These are phyloP conservation scores for Hippoglossus hippoglossus DNA, from an alignment of 2,797 vertebrate genomes.

Conservation along the genomic window DNA sequence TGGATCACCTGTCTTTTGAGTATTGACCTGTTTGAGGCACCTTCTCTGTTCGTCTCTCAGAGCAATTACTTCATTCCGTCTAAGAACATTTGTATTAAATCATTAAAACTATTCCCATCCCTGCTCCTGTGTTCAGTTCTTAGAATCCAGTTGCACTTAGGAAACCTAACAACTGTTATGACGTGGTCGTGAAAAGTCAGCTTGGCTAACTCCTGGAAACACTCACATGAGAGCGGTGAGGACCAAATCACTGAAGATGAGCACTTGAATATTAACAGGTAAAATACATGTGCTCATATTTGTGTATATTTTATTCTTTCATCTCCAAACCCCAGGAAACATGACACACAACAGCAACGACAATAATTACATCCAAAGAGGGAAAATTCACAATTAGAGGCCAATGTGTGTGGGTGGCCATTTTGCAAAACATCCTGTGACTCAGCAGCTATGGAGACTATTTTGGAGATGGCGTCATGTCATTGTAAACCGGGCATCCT, in stretches of 20 bases:
- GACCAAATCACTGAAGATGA: not conserved
- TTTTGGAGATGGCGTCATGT: conserved; percentile 25
- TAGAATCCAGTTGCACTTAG: not conserved
- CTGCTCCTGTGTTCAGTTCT: not conserved
- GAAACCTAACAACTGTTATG: not conserved
- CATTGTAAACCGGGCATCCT: conserved; percentile 9
- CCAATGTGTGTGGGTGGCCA: conserved; percentile 5
- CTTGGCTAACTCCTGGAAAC: too few relatives aligned
- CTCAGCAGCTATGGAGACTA: conserved; percentile 21
- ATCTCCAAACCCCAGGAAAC: conserved; percentile 1
- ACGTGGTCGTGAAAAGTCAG: too few relatives aligned
- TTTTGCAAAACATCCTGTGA: conserved; percentile 31
- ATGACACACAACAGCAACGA: not conserved
- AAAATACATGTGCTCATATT: not conserved
- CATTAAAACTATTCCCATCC: too few relatives aligned
- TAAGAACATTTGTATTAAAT: too few relatives aligned
- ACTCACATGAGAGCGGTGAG: not conserved
- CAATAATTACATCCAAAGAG: not conserved
- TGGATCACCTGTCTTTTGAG: too few relatives aligned
- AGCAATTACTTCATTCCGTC: too few relatives aligned
- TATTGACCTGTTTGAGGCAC: too few relatives aligned
- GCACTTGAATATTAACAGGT: not conserved
- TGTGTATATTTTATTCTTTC: not conserved
- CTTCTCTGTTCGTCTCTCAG: too few relatives aligned
- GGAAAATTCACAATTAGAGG: not conserved